phyloP scores from a whole-genome alignment of 2,888 invertebrate genomes.

The Xestia c-nigrum region DNA sequence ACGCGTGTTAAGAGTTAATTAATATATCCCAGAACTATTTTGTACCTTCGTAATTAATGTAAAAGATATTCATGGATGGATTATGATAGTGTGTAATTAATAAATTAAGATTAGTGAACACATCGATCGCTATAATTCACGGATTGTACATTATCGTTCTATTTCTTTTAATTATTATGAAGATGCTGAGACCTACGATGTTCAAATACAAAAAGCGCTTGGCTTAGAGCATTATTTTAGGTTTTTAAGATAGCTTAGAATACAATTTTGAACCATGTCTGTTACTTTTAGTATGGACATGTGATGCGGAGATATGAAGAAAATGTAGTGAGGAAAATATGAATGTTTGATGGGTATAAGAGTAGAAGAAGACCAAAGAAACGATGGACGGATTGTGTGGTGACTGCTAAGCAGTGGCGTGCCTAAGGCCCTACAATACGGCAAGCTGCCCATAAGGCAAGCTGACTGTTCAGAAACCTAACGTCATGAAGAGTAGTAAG shows the following conservation, averaged over 20 bases:
- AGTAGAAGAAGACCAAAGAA: no score
- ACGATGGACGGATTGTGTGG: no score
- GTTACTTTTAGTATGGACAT: neutral
- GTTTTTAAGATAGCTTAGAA: neutral
- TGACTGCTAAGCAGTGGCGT: no score
- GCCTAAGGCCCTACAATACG: no score
- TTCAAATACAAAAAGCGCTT: neutral
- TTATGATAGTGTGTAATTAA: constrained; percentile 19
- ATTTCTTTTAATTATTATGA: neutral
- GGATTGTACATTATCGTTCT: neutral
- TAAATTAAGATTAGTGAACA: constrained; percentile 17
- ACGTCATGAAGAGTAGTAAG: no score
- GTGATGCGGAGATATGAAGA: neutral
- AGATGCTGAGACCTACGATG: neutral
- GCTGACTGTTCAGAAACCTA: no score
- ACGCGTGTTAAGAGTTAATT: constrained; percentile 55
- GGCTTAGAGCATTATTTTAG: constrained; percentile 21
- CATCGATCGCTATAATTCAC: neutral
- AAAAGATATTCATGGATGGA: constrained; percentile 19
- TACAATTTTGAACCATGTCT: neutral
- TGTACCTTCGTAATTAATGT: constrained; percentile 43
- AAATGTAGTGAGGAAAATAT: no score
- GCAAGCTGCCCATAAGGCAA: no score
- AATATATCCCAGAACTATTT: constrained; percentile 52
- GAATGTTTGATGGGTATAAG: no score